A percentile compares a stretch with the other conserved stretches of the same genome.
Conservation (phyloP, 2,113 vertebrate species). For the Serinus canaria region DNA sequence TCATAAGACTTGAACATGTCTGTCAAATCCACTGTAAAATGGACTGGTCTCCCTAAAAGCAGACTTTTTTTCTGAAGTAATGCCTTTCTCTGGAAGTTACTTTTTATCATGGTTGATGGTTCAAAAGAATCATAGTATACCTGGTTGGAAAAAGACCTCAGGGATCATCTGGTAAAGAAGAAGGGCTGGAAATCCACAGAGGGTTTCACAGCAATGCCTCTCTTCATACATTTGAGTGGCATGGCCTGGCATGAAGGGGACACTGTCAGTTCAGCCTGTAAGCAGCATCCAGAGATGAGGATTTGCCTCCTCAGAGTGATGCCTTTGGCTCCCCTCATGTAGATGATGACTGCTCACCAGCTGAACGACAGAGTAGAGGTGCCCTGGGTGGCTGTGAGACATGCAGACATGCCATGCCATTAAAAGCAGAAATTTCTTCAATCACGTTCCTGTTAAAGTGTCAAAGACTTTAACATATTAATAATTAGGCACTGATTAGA, state of each 20-base stretch:
- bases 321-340: not conserved
- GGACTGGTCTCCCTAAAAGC: not conserved
- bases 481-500: not conserved
- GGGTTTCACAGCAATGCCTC: not conserved
- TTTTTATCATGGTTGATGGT: not conserved
- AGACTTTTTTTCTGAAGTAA: not conserved
- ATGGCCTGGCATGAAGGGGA: not conserved
- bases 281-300: not conserved
- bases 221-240: not conserved
- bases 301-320: not conserved
- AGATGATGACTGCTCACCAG: not conserved
- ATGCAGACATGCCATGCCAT: not conserved
- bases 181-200: not conserved
- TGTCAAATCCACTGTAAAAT: not conserved
- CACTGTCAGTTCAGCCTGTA: not conserved
- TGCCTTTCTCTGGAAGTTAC: not conserved
- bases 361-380: not conserved
- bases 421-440: not conserved
- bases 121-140: not conserved
- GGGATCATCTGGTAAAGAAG: not conserved
- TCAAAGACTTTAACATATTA: slow-evolving; percentile 17
- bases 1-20: not conserved
- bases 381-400: not conserved
- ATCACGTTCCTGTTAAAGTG: not conserved
- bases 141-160: not conserved